These are phyloP conservation scores for Melitaea cinxia DNA, from an alignment of 1,140 invertebrate genomes.

Conservation along the genomic window DNA sequence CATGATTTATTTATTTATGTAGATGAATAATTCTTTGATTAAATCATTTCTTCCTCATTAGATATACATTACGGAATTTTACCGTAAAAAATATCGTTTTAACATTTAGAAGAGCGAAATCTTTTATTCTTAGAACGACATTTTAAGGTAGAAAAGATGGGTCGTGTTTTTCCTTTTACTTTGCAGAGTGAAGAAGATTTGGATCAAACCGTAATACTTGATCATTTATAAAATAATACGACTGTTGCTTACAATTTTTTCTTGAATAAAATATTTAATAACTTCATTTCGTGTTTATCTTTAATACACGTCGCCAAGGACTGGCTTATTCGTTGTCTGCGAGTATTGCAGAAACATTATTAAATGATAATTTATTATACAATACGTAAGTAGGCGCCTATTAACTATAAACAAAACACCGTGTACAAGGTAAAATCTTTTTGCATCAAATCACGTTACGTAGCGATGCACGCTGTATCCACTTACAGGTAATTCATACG, in stretches of 20 bases:
- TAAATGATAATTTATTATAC: constrained; percentile 12
- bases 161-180: constrained; percentile 45
- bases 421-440: constrained; percentile 32
- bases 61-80: constrained; percentile 51
- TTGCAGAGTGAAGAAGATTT: constrained; percentile 41
- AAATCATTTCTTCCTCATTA: constrained; percentile 52
- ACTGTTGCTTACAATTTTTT: background rate
- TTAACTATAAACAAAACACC: constrained; percentile 26
- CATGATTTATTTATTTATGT: constrained; percentile 36
- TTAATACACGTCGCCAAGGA: background rate
- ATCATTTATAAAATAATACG: background rate
- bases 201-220: constrained; percentile 47
- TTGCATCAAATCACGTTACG: constrained; percentile 34
- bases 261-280: background rate
- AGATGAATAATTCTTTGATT: constrained; percentile 41
- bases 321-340: background rate
- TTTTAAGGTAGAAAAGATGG: constrained; percentile 51
- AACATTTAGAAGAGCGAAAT: constrained; percentile 34
- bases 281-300: background rate
- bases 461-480: constrained; percentile 34
- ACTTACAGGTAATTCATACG: constrained; percentile 53
- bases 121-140: constrained; percentile 7
- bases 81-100: constrained; percentile 50
- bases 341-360: background rate
- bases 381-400: constrained; percentile 17